These are phyloP conservation scores for Aphidius ervi DNA, from an alignment of 1,140 invertebrate genomes.

Conservation along the genomic window DNA sequence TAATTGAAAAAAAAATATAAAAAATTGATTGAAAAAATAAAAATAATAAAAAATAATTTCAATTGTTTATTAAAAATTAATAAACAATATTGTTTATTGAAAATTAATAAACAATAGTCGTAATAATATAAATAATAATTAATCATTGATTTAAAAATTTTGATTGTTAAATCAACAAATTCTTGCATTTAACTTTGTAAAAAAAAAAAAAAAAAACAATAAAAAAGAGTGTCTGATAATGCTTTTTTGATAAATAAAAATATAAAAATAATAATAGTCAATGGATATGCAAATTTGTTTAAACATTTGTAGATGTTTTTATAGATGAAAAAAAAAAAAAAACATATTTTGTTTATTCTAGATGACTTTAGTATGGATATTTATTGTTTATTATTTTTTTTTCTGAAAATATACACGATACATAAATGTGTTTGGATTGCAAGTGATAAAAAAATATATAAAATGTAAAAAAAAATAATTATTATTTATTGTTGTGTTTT, in stretches of 20 bases:
- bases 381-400: conserved; percentile 46
- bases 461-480: conserved; percentile 17
- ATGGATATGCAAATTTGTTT: no score
- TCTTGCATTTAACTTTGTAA: conserved; percentile 44
- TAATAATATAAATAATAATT: no score
- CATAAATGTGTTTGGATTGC: conserved; percentile 44
- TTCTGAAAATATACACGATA: conserved; percentile 36
- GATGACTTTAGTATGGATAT: conserved; percentile 27
- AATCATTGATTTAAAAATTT: no score
- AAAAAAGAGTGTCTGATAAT: not conserved
- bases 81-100: no score
- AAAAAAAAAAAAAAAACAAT: conserved; percentile 11
- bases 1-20: no score
- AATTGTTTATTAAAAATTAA: no score
- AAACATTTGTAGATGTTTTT: not conserved
- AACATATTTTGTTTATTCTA: conserved; percentile 49
- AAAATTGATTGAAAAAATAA: no score
- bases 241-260: conserved; percentile 17
- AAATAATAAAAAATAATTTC: no score
- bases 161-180: no score
- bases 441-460: conserved; percentile 36
- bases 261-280: no score
- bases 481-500: not conserved
- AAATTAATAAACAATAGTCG: no score
- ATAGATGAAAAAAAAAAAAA: conserved; percentile 30